Evolutionary conservation across 2,888 invertebrate genomes (phyloP).

Genomic region (Sycophila texana): DNA sequence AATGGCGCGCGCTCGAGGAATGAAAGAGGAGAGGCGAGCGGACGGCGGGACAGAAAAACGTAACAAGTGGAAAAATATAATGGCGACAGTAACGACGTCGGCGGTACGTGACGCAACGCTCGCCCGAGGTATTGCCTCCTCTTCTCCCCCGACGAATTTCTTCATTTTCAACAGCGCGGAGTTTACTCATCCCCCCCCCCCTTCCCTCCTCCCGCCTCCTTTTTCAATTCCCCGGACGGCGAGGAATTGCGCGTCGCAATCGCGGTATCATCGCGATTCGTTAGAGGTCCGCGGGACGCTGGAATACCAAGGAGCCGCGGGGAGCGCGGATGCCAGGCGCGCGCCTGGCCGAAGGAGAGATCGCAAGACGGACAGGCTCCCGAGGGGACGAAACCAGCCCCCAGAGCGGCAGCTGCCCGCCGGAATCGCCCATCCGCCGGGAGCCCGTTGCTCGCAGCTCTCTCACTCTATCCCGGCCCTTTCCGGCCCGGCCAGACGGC

Average conservation of each 20-base stretch:
- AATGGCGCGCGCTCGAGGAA: conserved; percentile 6
- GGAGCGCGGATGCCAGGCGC: too few relatives aligned
- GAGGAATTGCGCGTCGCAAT: conserved; percentile 1
- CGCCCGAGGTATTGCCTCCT: conserved; percentile 27
- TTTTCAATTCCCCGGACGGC: neutral
- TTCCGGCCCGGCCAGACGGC: conserved; percentile 7
- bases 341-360: too few relatives aligned
- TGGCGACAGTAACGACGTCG: conserved; percentile 49
- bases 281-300: conserved; percentile 11
- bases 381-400: conserved; percentile 37
- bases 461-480: conserved; percentile 1
- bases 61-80: conserved; percentile 52
- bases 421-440: conserved; percentile 35
- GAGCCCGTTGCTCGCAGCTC: conserved; percentile 25
- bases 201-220: neutral
- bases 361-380: conserved; percentile 10
- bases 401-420: conserved; percentile 19
- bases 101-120: conserved; percentile 45
- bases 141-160: conserved; percentile 39
- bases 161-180: conserved; percentile 1
- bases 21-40: neutral
- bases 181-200: conserved; percentile 5
- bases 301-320: conserved; percentile 22
- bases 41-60: conserved; percentile 14
- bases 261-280: conserved; percentile 38